These are phyloP conservation scores for Pseudochromis fuscus DNA, from an alignment of 2,797 vertebrate species.

Conservation along the genomic window DNA sequence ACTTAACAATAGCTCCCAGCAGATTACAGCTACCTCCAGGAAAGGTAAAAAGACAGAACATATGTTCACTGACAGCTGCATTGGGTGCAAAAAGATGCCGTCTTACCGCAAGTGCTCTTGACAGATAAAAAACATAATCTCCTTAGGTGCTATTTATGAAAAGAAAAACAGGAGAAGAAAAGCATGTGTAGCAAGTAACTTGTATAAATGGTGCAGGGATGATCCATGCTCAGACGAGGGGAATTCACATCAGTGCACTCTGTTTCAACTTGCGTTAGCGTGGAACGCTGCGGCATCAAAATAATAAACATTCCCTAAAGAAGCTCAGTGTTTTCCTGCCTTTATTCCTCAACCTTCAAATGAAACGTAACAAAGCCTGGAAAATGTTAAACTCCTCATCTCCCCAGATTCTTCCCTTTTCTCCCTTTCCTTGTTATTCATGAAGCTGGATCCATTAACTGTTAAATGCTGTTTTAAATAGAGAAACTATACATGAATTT, in stretches of 20 bases:
- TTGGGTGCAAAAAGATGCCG: constrained; percentile 64
- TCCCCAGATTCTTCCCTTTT: constrained; percentile 30
- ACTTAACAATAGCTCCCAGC: constrained; percentile 70
- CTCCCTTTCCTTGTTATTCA: constrained; percentile 9
- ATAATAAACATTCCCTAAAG: constrained; percentile 70
- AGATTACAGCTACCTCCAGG: constrained; percentile 70
- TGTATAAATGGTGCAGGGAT: constrained; percentile 67
- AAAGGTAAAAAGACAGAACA: constrained; percentile 71
- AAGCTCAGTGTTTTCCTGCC: constrained; percentile 57
- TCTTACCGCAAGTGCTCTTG: constrained; percentile 63
- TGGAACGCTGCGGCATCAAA: constrained; percentile 63
- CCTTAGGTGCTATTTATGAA: constrained; percentile 69
- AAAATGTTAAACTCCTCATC: constrained; percentile 50
- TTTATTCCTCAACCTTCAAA: constrained; percentile 67
- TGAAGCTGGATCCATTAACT: constrained; percentile 18
- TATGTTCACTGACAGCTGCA: constrained; percentile 77
- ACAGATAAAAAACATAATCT: constrained; percentile 73
- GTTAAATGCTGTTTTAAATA: constrained; percentile 21
- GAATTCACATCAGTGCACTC: constrained; percentile 55
- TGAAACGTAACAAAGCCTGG: constrained; percentile 44
- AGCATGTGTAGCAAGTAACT: constrained; percentile 53
- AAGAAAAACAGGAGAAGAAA: constrained; percentile 31
- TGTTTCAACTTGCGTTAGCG: constrained; percentile 69
- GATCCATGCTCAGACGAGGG: constrained; percentile 62
- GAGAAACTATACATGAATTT: background rate